These are phyloP conservation scores for Celastrina argiolus DNA, from an alignment of 2,888 invertebrate genomes.

Conservation along the genomic window DNA sequence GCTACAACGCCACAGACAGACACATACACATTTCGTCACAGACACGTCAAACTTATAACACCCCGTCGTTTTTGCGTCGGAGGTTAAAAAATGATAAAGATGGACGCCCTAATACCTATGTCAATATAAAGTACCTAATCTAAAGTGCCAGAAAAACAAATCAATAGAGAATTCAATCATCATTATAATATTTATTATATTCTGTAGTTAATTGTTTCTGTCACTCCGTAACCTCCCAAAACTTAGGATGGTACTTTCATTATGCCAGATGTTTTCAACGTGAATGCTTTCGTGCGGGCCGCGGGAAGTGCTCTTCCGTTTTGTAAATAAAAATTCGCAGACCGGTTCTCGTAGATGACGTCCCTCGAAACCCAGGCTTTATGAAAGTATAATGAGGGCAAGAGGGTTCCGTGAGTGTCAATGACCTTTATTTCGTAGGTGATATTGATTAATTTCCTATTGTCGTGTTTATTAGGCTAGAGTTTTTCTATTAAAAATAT, in stretches of 20 bases:
- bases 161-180: too few relatives aligned
- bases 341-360: slow-evolving; percentile 26
- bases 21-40: too few relatives aligned
- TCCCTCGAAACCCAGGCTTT: slow-evolving; percentile 26
- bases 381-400: slow-evolving; percentile 52
- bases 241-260: not conserved
- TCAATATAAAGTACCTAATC: too few relatives aligned
- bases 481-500: too few relatives aligned
- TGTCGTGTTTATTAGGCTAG: not conserved
- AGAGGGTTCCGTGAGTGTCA: slow-evolving; percentile 42
- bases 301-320: slow-evolving; percentile 19
- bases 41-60: too few relatives aligned
- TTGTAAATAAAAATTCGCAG: slow-evolving; percentile 26
- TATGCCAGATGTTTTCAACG: not conserved
- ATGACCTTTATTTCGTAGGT: slow-evolving; percentile 30
- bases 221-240: not conserved
- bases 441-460: slow-evolving; percentile 1
- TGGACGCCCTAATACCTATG: too few relatives aligned
- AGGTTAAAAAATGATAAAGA: too few relatives aligned
- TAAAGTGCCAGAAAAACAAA: too few relatives aligned
- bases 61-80: too few relatives aligned
- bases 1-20: too few relatives aligned
- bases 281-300: not conserved
- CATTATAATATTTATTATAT: too few relatives aligned
- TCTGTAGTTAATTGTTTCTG: too few relatives aligned